Conservation (phyloP, 2,797 vertebrate genomes). For the Phataginus tricuspis region DNA sequence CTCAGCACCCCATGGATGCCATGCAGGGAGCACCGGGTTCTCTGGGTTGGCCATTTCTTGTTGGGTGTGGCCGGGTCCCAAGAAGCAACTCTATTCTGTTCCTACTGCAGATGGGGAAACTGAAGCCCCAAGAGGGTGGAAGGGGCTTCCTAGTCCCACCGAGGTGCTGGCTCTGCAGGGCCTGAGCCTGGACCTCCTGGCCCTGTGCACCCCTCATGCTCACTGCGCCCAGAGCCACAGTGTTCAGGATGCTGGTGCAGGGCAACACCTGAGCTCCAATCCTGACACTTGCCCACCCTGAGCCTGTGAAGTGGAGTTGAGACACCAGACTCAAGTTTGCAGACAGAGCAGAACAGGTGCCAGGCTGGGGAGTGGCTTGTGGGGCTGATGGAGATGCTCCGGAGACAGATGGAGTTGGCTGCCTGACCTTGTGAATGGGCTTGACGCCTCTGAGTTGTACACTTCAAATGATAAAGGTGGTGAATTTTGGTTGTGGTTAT, state of each 20-base stretch:
- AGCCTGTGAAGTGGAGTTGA: not conserved
- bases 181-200: not conserved
- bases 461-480: not conserved
- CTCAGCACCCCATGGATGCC: rapidly evolving
- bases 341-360: not conserved
- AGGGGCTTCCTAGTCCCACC: rapidly evolving
- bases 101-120: not conserved
- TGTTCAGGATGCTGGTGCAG: not conserved
- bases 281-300: rapidly evolving
- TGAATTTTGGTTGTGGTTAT: not conserved
- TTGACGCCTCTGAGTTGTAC: not conserved
- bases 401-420: too few relatives aligned
- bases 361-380: not conserved
- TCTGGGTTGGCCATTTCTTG: not conserved
- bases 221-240: not conserved
- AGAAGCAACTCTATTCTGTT: not conserved
- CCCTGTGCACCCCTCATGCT: rapidly evolving
- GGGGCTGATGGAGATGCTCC: not conserved
- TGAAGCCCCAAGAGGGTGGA: not conserved
- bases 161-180: not conserved
- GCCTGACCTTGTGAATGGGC: not conserved
- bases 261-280: not conserved
- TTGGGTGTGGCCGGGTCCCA: not conserved
- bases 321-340: not conserved
- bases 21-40: not conserved